phyloP scores from a whole-genome alignment of 2,797 vertebrate species.

The Cyclopterus lumpus region DNA sequence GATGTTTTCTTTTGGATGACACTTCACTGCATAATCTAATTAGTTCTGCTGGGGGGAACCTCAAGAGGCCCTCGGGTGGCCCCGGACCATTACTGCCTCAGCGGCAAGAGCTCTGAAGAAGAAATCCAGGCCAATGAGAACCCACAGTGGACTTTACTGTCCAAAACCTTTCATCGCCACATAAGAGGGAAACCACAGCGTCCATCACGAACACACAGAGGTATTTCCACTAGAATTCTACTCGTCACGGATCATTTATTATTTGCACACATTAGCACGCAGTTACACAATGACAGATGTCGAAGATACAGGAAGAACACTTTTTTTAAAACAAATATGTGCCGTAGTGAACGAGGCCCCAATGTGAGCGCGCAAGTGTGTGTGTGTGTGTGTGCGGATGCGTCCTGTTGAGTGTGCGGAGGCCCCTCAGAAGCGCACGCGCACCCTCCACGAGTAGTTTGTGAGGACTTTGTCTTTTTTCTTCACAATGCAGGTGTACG shows the following conservation, averaged over 20 bases:
- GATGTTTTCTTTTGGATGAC: neutral
- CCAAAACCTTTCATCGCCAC: slow-evolving; percentile 39
- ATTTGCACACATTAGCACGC: slow-evolving; percentile 63
- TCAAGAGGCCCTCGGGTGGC: slow-evolving; percentile 11
- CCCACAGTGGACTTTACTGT: slow-evolving; percentile 17
- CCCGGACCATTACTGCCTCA: slow-evolving; percentile 19
- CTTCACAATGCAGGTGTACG: slow-evolving; percentile 94
- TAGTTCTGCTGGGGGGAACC: no score
- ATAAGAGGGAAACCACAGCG: slow-evolving; percentile 37
- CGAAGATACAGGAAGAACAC: slow-evolving; percentile 35
- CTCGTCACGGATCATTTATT: slow-evolving; percentile 72
- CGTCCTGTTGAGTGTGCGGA: slow-evolving; percentile 42
- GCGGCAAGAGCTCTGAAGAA: slow-evolving; percentile 21
- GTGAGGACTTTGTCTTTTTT: slow-evolving; percentile 91
- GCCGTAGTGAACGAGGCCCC: slow-evolving; percentile 71
- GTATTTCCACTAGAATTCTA: slow-evolving; percentile 37
- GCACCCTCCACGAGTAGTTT: slow-evolving; percentile 95
- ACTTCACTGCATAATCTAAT: neutral
- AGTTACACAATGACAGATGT: slow-evolving; percentile 58
- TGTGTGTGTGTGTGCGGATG: slow-evolving; percentile 19
- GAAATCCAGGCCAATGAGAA: slow-evolving; percentile 13
- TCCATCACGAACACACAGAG: slow-evolving; percentile 36
- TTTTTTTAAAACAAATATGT: slow-evolving; percentile 68
- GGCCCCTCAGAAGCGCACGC: slow-evolving; percentile 85
- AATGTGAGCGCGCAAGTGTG: slow-evolving; percentile 21